Evolutionary conservation across 2,888 invertebrate species (phyloP), one percentile per base, ranked within the genome.

Genomic region (Scelioninae gen. 1): DNA sequence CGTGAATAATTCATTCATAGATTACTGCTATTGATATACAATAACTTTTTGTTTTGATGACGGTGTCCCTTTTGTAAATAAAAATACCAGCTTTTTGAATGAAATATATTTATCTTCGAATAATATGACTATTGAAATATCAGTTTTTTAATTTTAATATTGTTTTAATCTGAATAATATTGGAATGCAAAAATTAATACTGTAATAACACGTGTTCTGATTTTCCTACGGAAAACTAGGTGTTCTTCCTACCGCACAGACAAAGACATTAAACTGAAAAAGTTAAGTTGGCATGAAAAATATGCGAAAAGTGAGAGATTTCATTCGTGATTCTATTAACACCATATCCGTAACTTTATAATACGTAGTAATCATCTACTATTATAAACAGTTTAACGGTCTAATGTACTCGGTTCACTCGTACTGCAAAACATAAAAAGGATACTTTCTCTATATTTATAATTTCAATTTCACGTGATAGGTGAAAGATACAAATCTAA

Each of bases 351-450:
- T 56, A 55, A 68, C 38, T 55, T 78, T 63, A 78, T 69, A 62
- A 58, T 62, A 62, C 55, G 16, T 32, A 45, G 13, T 62, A 53
- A 68, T 13, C 45, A 68, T 51, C 53, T 40, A 76, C 38, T 68
- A 68, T 68, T 68, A 76, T 66, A 76, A 65, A 68, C 76, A 53
- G 60, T 76, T 76, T 66, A 76, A 76, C 75, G 75, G 58, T 76
- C 62, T 76, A 60, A 56, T 53, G 53, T 68, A 56, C 47, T 34
- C n/a, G 49, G 40, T 23, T 47, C 29, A 45, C 8, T 38, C 34
- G 5, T 53, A 51, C 51, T 51, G 23, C 5, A 29, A 51, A 51
- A 51, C 58, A 43, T 66, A 31, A 75, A 31, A 34, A 65, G 47
- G 40, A 75, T 23, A 23, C 75, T 75, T 75, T 75, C 75, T 75